These are phyloP conservation scores for Hydrotaea diabolus DNA, from an alignment of 2,888 invertebrate species.

Conservation along the genomic window DNA sequence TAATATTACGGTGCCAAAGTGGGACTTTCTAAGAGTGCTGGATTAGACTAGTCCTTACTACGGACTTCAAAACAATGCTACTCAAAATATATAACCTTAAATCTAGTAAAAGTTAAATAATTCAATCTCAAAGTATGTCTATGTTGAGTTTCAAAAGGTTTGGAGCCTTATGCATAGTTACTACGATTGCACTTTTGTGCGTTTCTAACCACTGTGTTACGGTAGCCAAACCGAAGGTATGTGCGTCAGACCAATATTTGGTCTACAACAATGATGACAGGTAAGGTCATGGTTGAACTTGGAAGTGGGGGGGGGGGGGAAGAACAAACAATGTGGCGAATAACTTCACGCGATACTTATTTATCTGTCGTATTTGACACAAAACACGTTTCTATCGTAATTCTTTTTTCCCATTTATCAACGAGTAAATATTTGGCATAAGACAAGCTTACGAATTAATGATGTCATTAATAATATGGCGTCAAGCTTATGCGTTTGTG, in stretches of 20 bases:
- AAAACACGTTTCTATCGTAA: not conserved
- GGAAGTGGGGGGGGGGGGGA: not conserved
- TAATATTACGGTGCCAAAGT: no score
- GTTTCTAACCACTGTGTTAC: not conserved
- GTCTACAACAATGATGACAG: not conserved
- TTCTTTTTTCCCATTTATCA: not conserved
- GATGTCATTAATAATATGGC: not conserved
- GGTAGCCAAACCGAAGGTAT: not conserved
- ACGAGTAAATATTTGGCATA: not conserved
- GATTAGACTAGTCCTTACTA: no score
- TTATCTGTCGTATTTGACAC: not conserved
- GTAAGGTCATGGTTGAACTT: not conserved
- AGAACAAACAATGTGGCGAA: not conserved
- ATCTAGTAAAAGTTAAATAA: no score
- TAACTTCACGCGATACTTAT: not conserved
- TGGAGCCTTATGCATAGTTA: no score
- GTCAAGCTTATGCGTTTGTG: not conserved
- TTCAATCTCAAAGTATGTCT: no score
- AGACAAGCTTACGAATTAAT: not conserved
- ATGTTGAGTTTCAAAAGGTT: no score
- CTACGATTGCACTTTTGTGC: no score
- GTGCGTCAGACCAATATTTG: not conserved
- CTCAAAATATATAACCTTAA: no score
- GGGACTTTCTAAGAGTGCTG: no score
- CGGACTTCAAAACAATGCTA: no score